Base-by-base conservation (phyloP, 2,797 vertebrate species). In the Sebastes steindachneri region DNA sequence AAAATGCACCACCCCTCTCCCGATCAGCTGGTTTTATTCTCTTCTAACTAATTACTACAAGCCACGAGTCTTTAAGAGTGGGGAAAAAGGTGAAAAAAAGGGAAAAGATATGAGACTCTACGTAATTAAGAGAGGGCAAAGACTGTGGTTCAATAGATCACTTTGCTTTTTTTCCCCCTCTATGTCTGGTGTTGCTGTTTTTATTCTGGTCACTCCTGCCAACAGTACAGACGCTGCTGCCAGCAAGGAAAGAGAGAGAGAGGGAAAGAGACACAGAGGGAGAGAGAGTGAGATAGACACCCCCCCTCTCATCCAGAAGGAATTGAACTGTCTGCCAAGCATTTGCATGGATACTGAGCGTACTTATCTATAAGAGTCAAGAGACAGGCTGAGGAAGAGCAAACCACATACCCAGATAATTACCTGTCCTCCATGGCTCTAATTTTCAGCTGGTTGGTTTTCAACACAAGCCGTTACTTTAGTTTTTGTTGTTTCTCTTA, bases 21-120 rank as follows among this genome's bases (percentile, higher is more conserved):
- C 91, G 84, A 96, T 95, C 96, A 90, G 95, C 95, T 95, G 96
- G 95, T 98, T 99, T 99, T 99, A 99, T 98, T 97, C 97, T 95
- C 95, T 94, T 86, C 95, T 92, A 95, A 95, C 95, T 96, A 97
- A 97, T 96, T 96, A 97, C 94, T 95, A 95, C 95, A 95, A 92
- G 93, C 93, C 93, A 45, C 17, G 92, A 95, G 83, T 88, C 75
- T 90, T 69, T 48, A 72, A 84, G 68, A 80, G 67, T 25, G 31
- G n/a, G 62, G 68, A 72, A 76, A 88, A 84, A 79, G 25, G 37
- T 68, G 58, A 77, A 89, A 91, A 84, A 90, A 88, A 48, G 62
- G 54, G 83, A 83, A 91, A 94, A 89, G 91, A 93, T 92, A 92
- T 87, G 84, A 92, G 94, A 96, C 95, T 93, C 92, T 72, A 94